These are phyloP conservation scores for Ichneumon xanthorius DNA, from an alignment of 2,888 invertebrate genomes.

Conservation along the genomic window DNA sequence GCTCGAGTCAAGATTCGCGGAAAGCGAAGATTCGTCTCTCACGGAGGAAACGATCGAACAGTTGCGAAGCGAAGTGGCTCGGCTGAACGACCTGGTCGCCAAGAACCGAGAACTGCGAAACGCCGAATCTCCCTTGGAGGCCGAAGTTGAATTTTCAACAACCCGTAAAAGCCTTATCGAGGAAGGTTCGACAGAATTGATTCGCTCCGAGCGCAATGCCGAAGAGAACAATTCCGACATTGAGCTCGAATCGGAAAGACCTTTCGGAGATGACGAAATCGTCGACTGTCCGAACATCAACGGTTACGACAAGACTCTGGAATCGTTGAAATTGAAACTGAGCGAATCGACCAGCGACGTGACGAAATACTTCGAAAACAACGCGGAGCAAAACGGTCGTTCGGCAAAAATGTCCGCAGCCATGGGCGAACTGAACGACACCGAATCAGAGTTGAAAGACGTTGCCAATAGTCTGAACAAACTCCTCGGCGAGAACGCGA, in stretches of 20 bases:
- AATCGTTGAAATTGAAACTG: conserved; percentile 18
- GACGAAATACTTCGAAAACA: not conserved
- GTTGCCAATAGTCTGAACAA: conserved; percentile 15
- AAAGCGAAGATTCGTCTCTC: conserved; percentile 31
- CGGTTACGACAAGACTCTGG: not conserved
- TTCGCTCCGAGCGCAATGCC: conserved; percentile 6
- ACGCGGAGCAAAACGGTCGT: conserved; percentile 19
- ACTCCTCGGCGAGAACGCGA: not conserved
- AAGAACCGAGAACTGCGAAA: conserved; percentile 55
- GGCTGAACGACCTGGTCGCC: conserved; percentile 36
- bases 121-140: conserved; percentile 12
- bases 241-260: conserved; percentile 16
- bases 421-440: not conserved
- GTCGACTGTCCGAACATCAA: not conserved
- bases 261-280: not conserved
- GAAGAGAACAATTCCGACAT: conserved; percentile 15
- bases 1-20: not conserved
- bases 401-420: conserved; percentile 5
- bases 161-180: conserved; percentile 29
- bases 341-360: not conserved
- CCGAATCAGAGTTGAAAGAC: not conserved
- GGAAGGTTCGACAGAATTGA: conserved; percentile 39
- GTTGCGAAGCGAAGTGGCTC: conserved; percentile 60
- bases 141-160: conserved; percentile 27
- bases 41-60: not conserved